Conservation (phyloP, 37 sponge, comb jelly and placozoan genomes). For the Amphimedon queenslandica region DNA sequence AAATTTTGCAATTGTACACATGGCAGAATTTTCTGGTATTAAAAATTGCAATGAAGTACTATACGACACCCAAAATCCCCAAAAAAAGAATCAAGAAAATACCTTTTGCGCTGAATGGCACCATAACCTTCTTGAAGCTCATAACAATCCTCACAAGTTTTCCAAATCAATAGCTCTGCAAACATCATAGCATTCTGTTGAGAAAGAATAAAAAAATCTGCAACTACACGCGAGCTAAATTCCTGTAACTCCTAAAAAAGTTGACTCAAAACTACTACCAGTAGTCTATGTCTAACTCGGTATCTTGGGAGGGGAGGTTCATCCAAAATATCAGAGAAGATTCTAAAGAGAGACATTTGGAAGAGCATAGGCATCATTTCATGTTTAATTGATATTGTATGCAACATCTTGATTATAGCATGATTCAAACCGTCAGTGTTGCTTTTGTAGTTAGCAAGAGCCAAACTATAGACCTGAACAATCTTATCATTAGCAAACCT, state of each 20-base stretch:
- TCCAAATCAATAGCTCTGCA: constrained; percentile 91
- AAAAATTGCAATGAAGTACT: too few species aligned
- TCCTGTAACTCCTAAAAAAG: constrained; percentile 67
- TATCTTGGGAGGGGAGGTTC: constrained; percentile 55
- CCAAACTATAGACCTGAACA: constrained; percentile 48
- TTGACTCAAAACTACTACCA: neutral
- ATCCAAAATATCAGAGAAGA: constrained; percentile 66
- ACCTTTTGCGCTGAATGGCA: constrained; percentile 64
- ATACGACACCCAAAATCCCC: too few species aligned
- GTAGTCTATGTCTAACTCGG: constrained; percentile 20
- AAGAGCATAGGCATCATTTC: constrained; percentile 83
- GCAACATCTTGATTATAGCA: constrained; percentile 85
- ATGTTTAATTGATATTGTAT: constrained; percentile 62
- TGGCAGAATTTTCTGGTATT: too few species aligned
- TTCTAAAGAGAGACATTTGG: constrained; percentile 80
- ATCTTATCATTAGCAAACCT: constrained; percentile 80
- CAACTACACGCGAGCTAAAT: constrained; percentile 61
- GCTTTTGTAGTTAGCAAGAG: constrained; percentile 55
- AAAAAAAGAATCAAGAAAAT: too few species aligned
- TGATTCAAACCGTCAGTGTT: constrained; percentile 81
- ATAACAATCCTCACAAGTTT: constrained; percentile 65
- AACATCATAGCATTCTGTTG: constrained; percentile 72
- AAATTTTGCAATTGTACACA: too few species aligned
- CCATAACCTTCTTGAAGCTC: constrained; percentile 89
- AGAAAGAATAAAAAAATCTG: constrained; percentile 61